These are phyloP conservation scores for Bergia sp. DNA, from an alignment of 92 coral and sea anemone genomes.

Conservation along the genomic window DNA sequence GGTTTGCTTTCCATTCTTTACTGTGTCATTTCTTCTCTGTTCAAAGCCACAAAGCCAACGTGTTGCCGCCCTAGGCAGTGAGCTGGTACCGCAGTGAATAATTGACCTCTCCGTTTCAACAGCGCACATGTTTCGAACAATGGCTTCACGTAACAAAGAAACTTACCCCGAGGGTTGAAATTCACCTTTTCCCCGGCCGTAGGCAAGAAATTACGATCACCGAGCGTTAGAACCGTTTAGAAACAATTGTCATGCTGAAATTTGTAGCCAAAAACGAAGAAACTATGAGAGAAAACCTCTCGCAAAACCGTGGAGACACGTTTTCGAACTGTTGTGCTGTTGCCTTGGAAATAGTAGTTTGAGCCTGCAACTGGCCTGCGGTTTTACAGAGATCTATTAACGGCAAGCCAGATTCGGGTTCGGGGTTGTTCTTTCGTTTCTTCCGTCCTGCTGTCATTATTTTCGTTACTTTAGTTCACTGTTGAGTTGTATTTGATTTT, in stretches of 20 bases:
- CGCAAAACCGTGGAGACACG: neutral
- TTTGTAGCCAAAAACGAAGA: neutral
- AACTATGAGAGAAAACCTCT: neutral
- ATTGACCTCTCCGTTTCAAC: neutral
- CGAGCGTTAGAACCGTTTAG: neutral
- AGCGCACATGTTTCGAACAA: neutral
- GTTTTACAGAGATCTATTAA: neutral
- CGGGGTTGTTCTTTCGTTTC: neutral
- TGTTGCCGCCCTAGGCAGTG: neutral
- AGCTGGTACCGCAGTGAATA: neutral
- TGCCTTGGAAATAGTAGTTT: too few relatives aligned
- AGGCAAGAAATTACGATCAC: neutral
- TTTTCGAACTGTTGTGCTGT: neutral
- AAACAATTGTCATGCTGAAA: too few relatives aligned
- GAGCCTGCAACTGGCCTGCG: neutral
- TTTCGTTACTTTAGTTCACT: neutral
- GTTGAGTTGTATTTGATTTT: slow-evolving; percentile 10
- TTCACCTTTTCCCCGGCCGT: neutral
- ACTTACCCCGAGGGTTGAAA: neutral
- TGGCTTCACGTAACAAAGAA: neutral
- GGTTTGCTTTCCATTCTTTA: too few relatives aligned
- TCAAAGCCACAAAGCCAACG: too few relatives aligned
- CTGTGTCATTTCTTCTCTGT: too few relatives aligned
- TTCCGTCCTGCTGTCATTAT: neutral
- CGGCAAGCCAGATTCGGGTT: neutral